A percentile compares a stretch with the other conserved stretches of the same genome.
Evolutionary conservation across 2,888 invertebrate genomes (phyloP).

Genomic region (Lycia hirtaria): DNA sequence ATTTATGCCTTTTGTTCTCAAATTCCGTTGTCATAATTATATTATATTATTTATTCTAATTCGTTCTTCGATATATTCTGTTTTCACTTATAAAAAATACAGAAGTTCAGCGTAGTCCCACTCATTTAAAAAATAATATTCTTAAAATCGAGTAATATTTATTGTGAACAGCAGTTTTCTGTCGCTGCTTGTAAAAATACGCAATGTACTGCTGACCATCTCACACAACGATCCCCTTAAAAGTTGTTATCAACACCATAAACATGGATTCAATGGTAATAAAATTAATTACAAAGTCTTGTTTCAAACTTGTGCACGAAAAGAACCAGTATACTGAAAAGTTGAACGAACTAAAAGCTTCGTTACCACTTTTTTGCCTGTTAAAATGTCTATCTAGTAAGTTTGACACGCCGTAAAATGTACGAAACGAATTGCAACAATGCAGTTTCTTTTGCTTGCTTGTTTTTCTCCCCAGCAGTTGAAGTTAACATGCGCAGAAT

Average conservation of each 20-base stretch:
- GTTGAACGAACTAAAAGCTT: conserved; percentile 60
- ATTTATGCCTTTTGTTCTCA: too few relatives aligned
- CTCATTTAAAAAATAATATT: too few relatives aligned
- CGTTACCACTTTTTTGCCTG: conserved; percentile 54
- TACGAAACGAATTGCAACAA: conserved; percentile 59
- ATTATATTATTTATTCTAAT: too few relatives aligned
- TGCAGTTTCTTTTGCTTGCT: conserved; percentile 42
- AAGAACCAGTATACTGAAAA: conserved; percentile 21
- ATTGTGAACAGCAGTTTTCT: too few relatives aligned
- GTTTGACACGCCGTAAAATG: conserved; percentile 62
- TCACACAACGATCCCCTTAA: too few relatives aligned
- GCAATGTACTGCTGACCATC: too few relatives aligned
- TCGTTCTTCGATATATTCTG: too few relatives aligned
- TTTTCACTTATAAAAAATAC: too few relatives aligned
- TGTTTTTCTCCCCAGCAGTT: conserved; percentile 27
- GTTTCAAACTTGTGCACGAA: background rate
- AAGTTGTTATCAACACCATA: conserved; percentile 12
- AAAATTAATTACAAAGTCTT: conserved; percentile 23
- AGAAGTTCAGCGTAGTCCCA: too few relatives aligned
- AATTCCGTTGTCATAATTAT: too few relatives aligned
- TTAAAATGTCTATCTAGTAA: conserved; percentile 47
- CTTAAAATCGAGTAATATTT: too few relatives aligned
- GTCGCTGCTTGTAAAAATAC: too few relatives aligned
- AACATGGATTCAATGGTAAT: conserved; percentile 18
- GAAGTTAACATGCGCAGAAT: conserved; percentile 13